Base-by-base conservation (phyloP, 2,113 vertebrate genomes). In the Parus major region DNA sequence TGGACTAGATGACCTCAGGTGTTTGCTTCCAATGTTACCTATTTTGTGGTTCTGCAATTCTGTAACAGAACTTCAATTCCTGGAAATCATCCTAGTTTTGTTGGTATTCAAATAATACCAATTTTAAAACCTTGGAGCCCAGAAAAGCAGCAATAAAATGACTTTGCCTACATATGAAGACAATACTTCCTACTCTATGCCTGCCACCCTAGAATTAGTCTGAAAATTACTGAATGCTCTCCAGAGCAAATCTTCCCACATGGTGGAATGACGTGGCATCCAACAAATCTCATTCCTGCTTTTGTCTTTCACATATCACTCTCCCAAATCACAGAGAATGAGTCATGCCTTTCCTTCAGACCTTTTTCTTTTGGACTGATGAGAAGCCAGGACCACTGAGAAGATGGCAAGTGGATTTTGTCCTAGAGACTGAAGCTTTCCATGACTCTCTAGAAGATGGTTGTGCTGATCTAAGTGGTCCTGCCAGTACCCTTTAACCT, bases 31-130 rank as follows among this genome's bases (percentile, higher is more conserved):
- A 63, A 1, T 1, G 3, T 70, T 56, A 50, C 9, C 7, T 35
- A 12, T 56, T 50, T 53, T 36, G 22, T 36, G 42, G 15, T 55
- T 63, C 35, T 55, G 41, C 2, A 1, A 42, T 28, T 41, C 49
- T 77, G 23, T 61, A 85, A 72, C 0, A 65, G 39, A 76, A 10
- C 22, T 66, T 92, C 68, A 85, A 0, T 61, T 92, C 65, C 83
- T 87, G 73, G 46, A 91, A 91, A 90, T 83, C 46, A 70, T 33
- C 63, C 44, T 91, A 59, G 33, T 59, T 95, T 80, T 81, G 33
- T 52, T 87, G 5, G 2, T 47, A 73, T 87, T 94, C 72, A 94
- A 85, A 42, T 87, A 79, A 82, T 11, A 65, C 11, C 16, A 72
- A 25, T 87, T 61, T 86, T 68, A 87, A 95, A 93, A 59, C 42